Conservation (phyloP, 2,888 invertebrate species). For the Trichopoda pennipes region DNA sequence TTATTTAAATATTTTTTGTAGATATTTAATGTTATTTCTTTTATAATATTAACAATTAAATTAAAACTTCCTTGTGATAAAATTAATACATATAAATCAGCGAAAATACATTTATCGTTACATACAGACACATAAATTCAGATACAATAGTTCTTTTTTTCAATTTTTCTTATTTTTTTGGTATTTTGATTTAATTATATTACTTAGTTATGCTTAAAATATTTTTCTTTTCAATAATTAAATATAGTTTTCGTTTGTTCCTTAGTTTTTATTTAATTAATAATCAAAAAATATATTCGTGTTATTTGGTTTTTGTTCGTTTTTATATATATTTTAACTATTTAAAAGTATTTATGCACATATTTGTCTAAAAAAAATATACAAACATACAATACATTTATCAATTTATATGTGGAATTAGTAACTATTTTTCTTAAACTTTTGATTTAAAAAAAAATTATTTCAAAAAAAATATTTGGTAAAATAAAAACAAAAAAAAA, state of each 20-base stretch:
- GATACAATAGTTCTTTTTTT: conserved; percentile 58
- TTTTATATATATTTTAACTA: conserved; percentile 41
- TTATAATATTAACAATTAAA: conserved; percentile 52
- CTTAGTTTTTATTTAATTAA: conserved; percentile 29
- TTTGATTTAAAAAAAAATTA: not conserved
- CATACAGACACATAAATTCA: conserved; percentile 59
- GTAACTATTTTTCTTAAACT: conserved; percentile 36
- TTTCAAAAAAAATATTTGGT: not conserved
- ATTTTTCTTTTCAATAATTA: conserved; percentile 40
- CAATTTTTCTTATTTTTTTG: conserved; percentile 6
- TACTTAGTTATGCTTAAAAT: conserved; percentile 33
- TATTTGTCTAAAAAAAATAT: conserved; percentile 50
- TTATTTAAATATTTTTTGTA: conserved; percentile 37
- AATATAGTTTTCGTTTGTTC: conserved; percentile 57
- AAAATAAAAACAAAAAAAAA: too few species aligned
- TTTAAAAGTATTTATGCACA: conserved; percentile 26
- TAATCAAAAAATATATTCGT: conserved; percentile 57
- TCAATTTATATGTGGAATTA: conserved; percentile 39
- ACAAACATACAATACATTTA: conserved; percentile 45
- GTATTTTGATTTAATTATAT: conserved; percentile 25
- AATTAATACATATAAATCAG: conserved; percentile 56
- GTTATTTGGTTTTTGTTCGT: conserved; percentile 10
- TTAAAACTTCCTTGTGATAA: conserved; percentile 52
- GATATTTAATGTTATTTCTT: conserved; percentile 1
- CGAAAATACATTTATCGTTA: conserved; percentile 56